These are phyloP conservation scores for Sarcophaga carnaria DNA, from an alignment of 2,888 invertebrate genomes.

Conservation along the genomic window DNA sequence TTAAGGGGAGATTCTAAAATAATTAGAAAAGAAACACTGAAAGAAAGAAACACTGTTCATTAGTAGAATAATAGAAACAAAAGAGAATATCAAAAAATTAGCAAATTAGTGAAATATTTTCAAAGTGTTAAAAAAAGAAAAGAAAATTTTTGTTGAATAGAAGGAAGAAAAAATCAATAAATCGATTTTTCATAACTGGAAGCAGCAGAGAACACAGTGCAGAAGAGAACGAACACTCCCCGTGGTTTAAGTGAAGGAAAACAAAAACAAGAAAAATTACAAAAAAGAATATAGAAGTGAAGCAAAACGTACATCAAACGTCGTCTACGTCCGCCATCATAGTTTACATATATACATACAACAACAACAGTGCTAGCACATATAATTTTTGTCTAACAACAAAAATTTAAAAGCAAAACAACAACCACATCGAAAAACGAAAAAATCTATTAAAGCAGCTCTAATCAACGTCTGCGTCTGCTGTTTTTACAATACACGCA, in stretches of 20 bases:
- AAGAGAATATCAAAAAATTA: slow-evolving; percentile 36
- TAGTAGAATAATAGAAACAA: slow-evolving; percentile 49
- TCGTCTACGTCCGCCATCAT: slow-evolving; percentile 61
- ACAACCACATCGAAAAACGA: slow-evolving; percentile 2
- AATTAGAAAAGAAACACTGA: slow-evolving; percentile 1
- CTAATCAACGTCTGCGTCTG: slow-evolving; percentile 63
- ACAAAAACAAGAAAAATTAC: slow-evolving; percentile 12
- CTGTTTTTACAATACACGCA: slow-evolving; percentile 63
- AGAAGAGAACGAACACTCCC: slow-evolving; percentile 58
- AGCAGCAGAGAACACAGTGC: slow-evolving; percentile 12
- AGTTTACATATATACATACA: slow-evolving; percentile 59
- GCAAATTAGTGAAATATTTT: slow-evolving; percentile 31
- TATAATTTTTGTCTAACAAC: slow-evolving; percentile 61
- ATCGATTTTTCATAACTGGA: slow-evolving; percentile 58
- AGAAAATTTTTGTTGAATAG: neutral
- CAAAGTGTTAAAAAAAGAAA: slow-evolving; percentile 16
- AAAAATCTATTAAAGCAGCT: slow-evolving; percentile 50
- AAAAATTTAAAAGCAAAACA: slow-evolving; percentile 32
- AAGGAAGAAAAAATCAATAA: slow-evolving; percentile 61
- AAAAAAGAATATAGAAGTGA: slow-evolving; percentile 56
- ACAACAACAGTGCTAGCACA: slow-evolving; percentile 11
- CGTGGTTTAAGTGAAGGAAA: slow-evolving; percentile 58
- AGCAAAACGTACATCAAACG: slow-evolving; percentile 49
- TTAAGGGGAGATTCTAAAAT: neutral
- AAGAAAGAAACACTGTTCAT: slow-evolving; percentile 32